Conservation (phyloP, 2,888 invertebrate genomes). For the Leptogaster cylindrica region DNA sequence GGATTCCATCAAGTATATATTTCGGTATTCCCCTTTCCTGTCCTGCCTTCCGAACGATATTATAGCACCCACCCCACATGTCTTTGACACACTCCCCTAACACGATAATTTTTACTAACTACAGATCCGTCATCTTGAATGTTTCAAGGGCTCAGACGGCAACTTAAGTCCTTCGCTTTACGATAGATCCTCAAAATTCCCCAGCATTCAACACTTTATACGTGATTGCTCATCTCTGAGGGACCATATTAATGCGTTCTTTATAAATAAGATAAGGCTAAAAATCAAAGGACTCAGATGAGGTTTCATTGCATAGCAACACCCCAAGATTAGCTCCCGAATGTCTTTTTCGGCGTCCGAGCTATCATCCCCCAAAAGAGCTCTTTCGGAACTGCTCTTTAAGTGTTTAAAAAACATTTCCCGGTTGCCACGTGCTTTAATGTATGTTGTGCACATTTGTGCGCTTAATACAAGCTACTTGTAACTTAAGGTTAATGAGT, state of each 20-base stretch:
- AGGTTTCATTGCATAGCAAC: conserved; percentile 12
- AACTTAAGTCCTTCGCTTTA: not conserved
- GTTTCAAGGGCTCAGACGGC: too few relatives aligned
- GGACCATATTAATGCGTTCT: not conserved
- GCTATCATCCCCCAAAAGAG: not conserved
- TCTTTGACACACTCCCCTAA: not conserved
- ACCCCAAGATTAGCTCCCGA: not conserved
- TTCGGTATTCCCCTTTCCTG: too few relatives aligned
- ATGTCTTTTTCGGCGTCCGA: not conserved
- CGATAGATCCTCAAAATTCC: not conserved
- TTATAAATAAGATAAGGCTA: not conserved
- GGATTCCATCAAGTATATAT: conserved; percentile 2
- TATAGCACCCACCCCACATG: not conserved
- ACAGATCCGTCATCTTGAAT: too few relatives aligned
- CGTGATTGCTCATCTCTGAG: not conserved
- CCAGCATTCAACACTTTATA: not conserved
- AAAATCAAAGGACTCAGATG: not conserved
- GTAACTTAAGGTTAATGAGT: too few relatives aligned
- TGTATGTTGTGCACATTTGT: too few relatives aligned
- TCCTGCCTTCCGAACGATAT: not conserved
- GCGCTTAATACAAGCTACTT: too few relatives aligned
- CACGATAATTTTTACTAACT: too few relatives aligned
- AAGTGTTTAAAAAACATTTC: not conserved
- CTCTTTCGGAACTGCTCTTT: not conserved
- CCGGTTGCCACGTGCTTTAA: too few relatives aligned